Evolutionary conservation across 1,140 invertebrate species (phyloP).

Genomic region (Bombus superbus): DNA sequence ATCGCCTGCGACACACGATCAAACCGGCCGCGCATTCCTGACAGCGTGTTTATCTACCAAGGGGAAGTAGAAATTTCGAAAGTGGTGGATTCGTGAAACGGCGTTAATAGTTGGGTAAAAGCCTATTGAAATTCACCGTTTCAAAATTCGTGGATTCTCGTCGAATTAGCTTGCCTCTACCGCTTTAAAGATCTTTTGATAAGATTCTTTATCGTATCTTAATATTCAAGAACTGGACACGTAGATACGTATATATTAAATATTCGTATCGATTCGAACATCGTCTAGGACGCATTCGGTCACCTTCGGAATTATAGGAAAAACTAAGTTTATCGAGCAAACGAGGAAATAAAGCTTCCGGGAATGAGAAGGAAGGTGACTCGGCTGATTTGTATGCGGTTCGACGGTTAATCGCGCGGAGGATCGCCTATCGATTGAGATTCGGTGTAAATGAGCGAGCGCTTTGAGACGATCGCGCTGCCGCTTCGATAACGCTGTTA

Average conservation of each 20-base stretch:
- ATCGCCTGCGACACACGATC: conserved; percentile 26
- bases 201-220: not conserved
- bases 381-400: conserved; percentile 9
- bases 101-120: not conserved
- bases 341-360: not conserved
- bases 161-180: not conserved
- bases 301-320: not conserved
- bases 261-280: too few relatives aligned
- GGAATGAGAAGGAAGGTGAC: not conserved
- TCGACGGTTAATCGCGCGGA: conserved; percentile 7
- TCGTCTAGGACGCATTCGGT: not conserved
- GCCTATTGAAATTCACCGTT: too few relatives aligned
- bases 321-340: not conserved
- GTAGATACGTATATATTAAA: not conserved
- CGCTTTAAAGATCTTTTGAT: not conserved
- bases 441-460: conserved; percentile 8
- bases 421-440: conserved; percentile 37
- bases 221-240: not conserved
- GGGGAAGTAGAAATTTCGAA: conserved; percentile 6
- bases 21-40: not conserved
- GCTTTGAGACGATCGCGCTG: conserved; percentile 25
- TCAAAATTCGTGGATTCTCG: too few relatives aligned
- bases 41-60: not conserved
- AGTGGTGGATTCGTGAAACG: not conserved
- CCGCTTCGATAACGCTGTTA: conserved; percentile 40